Conservation (phyloP, 2,888 invertebrate genomes). For the Drosophila neotestacea region DNA sequence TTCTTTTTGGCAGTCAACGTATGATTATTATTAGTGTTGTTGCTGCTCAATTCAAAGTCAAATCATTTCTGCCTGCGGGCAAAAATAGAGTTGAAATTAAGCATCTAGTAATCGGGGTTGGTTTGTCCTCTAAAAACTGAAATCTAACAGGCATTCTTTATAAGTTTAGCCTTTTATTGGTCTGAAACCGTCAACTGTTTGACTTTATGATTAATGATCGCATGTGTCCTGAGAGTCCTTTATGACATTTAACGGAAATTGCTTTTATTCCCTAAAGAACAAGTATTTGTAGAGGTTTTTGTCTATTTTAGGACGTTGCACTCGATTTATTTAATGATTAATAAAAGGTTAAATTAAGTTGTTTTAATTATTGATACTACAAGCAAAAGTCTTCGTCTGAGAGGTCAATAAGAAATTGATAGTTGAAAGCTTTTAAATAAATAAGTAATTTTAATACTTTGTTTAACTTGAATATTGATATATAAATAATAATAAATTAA, state of each 20-base stretch:
- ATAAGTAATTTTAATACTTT: too few relatives aligned
- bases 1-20: slow-evolving; percentile 53
- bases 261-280: neutral
- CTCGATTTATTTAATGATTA: neutral
- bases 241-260: slow-evolving; percentile 44
- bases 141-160: neutral
- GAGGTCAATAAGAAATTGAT: too few relatives aligned
- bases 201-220: slow-evolving; percentile 44
- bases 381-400: too few relatives aligned
- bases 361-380: too few relatives aligned
- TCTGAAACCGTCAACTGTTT: slow-evolving; percentile 16
- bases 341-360: neutral
- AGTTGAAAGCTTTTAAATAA: too few relatives aligned
- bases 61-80: slow-evolving; percentile 15
- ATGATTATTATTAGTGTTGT: slow-evolving; percentile 73
- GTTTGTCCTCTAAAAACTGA: neutral
- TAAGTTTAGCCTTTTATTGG: slow-evolving; percentile 11
- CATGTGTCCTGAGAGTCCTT: slow-evolving; percentile 11
- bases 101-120: slow-evolving; percentile 17
- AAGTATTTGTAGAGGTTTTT: neutral
- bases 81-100: slow-evolving; percentile 56
- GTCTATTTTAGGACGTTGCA: neutral
- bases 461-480: too few relatives aligned
- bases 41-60: slow-evolving; percentile 20
- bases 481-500: too few relatives aligned